Percentiles rank a stretch among this genome's conserved stretches.
Conservation (phyloP, 2,888 invertebrate genomes). For the Sialis lutaria region DNA sequence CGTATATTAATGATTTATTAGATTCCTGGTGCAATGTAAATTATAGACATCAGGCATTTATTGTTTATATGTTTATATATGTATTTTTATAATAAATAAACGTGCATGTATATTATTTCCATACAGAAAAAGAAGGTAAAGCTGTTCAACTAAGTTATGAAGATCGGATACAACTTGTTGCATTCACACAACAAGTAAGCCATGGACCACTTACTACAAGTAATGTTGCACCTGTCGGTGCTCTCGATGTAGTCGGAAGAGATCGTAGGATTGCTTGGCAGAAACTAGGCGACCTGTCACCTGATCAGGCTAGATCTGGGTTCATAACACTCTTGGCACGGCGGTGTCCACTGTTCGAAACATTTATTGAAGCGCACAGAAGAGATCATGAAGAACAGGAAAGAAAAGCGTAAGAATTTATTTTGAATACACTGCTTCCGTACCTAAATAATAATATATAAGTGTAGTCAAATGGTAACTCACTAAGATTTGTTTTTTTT, state of each 20-base stretch:
- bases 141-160: constrained; percentile 88
- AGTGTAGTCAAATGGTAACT: neutral
- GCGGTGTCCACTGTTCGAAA: constrained; percentile 77
- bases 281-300: constrained; percentile 66
- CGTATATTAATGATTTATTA: neutral
- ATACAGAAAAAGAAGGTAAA: constrained; percentile 92
- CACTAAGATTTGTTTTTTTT: neutral
- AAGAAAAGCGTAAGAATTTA: constrained; percentile 31
- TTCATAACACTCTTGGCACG: constrained; percentile 78
- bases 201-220: constrained; percentile 66
- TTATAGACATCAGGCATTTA: neutral
- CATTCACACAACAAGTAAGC: constrained; percentile 78
- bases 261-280: constrained; percentile 91
- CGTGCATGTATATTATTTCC: constrained; percentile 10
- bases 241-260: constrained; percentile 86
- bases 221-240: constrained; percentile 62
- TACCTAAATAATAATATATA: too few species aligned
- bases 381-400: constrained; percentile 71
- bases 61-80: neutral
- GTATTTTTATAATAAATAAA: neutral
- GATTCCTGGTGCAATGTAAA: neutral
- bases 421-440: too few species aligned
- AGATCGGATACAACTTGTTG: constrained; percentile 79
- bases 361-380: constrained; percentile 81
- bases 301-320: constrained; percentile 78